These are phyloP conservation scores for Urosaurus nigricauda DNA, from an alignment of 2,797 vertebrate genomes.

Conservation along the genomic window DNA sequence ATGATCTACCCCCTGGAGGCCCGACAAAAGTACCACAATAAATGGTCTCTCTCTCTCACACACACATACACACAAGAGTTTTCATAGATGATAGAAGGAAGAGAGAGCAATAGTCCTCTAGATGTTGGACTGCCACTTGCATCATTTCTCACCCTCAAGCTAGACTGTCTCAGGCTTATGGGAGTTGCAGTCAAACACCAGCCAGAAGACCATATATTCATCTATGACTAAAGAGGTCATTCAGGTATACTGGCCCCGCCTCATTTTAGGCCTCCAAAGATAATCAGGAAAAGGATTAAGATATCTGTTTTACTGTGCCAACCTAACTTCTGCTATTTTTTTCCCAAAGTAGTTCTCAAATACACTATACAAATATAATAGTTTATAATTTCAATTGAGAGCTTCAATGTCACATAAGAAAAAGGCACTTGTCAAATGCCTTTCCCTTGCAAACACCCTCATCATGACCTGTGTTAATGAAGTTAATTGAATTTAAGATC, in stretches of 20 bases:
- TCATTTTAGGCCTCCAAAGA: constrained; percentile 5
- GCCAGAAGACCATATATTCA: background rate
- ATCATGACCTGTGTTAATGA: constrained; percentile 95
- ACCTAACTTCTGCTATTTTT: constrained; percentile 48
- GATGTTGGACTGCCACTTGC: too few relatives aligned
- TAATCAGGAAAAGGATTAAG: constrained; percentile 50
- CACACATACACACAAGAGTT: background rate
- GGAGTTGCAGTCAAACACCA: background rate
- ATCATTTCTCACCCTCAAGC: too few relatives aligned
- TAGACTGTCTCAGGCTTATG: background rate
- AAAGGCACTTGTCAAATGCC: constrained; percentile 84
- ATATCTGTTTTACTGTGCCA: constrained; percentile 41
- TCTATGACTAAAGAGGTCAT: background rate
- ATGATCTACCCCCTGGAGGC: too few relatives aligned
- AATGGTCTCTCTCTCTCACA: background rate
- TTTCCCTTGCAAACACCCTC: constrained; percentile 84
- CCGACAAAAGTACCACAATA: background rate
- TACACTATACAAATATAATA: constrained; percentile 54
- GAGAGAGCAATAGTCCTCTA: too few relatives aligned
- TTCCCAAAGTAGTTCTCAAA: constrained; percentile 35
- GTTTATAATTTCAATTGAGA: constrained; percentile 65
- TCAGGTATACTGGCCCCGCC: background rate
- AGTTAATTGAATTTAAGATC: constrained; percentile 99
- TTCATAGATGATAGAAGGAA: too few relatives aligned
- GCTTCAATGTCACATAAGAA: constrained; percentile 77